phyloP scores from a whole-genome alignment of 2,113 vertebrate genomes.

The Antechinus flavipes region DNA sequence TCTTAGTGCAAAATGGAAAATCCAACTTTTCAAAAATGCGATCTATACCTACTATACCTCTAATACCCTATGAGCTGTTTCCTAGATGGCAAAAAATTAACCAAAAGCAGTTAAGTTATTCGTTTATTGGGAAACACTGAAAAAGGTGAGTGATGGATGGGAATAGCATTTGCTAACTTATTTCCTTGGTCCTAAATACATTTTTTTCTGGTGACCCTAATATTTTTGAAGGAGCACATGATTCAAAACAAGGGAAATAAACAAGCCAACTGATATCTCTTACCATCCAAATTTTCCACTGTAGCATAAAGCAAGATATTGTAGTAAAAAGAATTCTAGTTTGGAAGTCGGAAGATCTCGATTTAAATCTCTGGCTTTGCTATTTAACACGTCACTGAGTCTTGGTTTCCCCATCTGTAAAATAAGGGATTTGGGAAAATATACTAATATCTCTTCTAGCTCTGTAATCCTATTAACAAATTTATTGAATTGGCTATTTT shows the following conservation, averaged over 20 bases:
- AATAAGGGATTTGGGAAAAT: neutral
- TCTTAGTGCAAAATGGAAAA: neutral
- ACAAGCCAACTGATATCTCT: neutral
- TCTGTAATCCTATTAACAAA: neutral
- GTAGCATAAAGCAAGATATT: neutral
- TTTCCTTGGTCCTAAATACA: neutral
- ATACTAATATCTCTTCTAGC: neutral
- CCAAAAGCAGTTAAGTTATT: neutral
- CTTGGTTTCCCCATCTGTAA: neutral
- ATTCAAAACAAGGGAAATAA: neutral
- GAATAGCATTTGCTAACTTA: neutral
- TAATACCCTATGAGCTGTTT: neutral
- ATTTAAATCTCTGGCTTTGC: neutral
- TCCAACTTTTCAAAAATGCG: neutral
- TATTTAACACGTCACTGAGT: neutral
- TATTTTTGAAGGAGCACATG: neutral
- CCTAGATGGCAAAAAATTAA: neutral
- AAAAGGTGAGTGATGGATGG: neutral
- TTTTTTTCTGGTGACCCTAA: neutral
- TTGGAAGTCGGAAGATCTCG: neutral
- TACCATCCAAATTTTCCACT: neutral
- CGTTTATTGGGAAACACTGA: neutral
- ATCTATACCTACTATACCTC: neutral
- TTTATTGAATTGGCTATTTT: neutral
- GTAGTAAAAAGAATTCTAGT: neutral